Percentiles rank a stretch among this genome's conserved stretches.
These are phyloP conservation scores for Halictus quadricinctus DNA, from an alignment of 2,888 invertebrate species.

Conservation along the genomic window DNA sequence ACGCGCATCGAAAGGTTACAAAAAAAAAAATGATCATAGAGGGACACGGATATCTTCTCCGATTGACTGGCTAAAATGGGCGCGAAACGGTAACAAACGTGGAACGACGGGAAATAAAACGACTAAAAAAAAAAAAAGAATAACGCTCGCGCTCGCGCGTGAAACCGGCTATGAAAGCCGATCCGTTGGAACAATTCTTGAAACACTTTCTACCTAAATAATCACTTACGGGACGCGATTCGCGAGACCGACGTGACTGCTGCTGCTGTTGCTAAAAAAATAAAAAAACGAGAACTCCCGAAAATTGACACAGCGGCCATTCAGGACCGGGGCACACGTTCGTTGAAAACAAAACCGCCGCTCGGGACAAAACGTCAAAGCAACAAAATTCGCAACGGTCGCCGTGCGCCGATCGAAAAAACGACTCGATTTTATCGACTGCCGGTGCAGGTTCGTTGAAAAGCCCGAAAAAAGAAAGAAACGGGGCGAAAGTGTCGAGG, in stretches of 20 bases:
- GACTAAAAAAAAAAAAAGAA: background rate
- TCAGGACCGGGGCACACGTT: slow-evolving; percentile 13
- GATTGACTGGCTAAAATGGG: slow-evolving; percentile 4
- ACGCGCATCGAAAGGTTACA: background rate
- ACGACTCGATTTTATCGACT: slow-evolving; percentile 36
- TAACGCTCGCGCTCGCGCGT: background rate
- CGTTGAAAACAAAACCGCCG: slow-evolving; percentile 39
- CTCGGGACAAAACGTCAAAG: slow-evolving; percentile 38
- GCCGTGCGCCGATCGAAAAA: slow-evolving; percentile 35
- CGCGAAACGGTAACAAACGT: background rate
- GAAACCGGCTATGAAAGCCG: background rate
- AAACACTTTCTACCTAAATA: slow-evolving; percentile 23
- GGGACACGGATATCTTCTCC: background rate
- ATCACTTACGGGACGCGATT: slow-evolving; percentile 13
- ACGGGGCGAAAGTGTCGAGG: background rate
- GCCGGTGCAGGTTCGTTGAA: background rate
- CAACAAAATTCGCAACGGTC: slow-evolving; percentile 39
- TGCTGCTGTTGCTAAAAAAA: background rate
- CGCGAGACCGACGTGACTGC: background rate
- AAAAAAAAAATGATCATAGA: background rate
- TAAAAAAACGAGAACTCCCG: slow-evolving; percentile 12
- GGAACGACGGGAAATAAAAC: background rate
- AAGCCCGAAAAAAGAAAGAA: background rate
- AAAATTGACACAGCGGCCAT: slow-evolving; percentile 37
- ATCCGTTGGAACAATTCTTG: slow-evolving; percentile 3